Percentiles rank a stretch among this genome's conserved stretches.
Evolutionary conservation across 2,888 invertebrate genomes (phyloP).

Genomic region (Alcis repandata): DNA sequence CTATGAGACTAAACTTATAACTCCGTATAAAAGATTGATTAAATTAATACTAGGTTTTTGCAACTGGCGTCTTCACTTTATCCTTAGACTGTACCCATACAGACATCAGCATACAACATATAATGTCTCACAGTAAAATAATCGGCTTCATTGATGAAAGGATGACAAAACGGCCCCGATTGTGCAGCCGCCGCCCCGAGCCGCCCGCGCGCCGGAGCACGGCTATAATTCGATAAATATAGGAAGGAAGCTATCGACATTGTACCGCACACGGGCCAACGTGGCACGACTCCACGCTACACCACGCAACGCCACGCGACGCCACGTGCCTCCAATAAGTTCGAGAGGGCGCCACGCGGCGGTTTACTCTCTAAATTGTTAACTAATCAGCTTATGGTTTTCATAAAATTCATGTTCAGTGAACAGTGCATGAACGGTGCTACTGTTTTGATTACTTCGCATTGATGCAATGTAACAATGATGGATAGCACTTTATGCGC

Average conservation of each 20-base stretch:
- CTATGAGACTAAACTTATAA: too few relatives aligned
- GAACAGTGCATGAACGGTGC: conserved; percentile 21
- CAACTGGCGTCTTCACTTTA: neutral
- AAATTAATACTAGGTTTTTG: too few relatives aligned
- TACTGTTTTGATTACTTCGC: conserved; percentile 22
- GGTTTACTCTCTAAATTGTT: conserved; percentile 28
- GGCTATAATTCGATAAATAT: conserved; percentile 48
- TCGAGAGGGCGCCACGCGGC: conserved; percentile 34
- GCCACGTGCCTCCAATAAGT: conserved; percentile 43
- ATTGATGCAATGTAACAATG: conserved; percentile 13
- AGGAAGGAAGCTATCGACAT: conserved; percentile 62
- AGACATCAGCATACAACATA: too few relatives aligned
- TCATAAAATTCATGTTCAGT: conserved; percentile 35
- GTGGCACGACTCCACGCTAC: too few relatives aligned
- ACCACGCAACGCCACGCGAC: neutral
- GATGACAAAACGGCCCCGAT: conserved; percentile 48
- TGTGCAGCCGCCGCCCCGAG: conserved; percentile 50
- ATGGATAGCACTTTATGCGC: neutral
- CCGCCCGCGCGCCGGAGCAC: conserved; percentile 29
- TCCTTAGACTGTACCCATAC: neutral
- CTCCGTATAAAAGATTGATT: too few relatives aligned
- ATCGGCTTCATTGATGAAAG: conserved; percentile 26
- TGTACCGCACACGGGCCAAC: neutral
- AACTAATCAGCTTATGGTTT: conserved; percentile 36
- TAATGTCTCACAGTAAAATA: conserved; percentile 25